phyloP scores from a whole-genome alignment of 2,888 invertebrate species.

The Plebejus melissa region DNA sequence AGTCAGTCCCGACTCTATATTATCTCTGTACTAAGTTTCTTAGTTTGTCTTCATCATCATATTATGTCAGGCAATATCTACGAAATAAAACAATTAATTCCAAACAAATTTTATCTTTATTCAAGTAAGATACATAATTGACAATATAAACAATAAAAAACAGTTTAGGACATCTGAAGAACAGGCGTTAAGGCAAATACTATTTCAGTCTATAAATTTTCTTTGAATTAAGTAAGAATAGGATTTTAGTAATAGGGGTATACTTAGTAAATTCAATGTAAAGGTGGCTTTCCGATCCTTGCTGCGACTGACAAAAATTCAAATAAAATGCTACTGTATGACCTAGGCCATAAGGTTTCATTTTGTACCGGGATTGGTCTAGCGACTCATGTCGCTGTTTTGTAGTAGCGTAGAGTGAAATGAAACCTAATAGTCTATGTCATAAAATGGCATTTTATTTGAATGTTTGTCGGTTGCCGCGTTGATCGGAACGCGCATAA shows the following conservation, averaged over 20 bases:
- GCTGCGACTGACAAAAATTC: too few species aligned
- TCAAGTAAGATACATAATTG: constrained; percentile 42
- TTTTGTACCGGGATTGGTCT: too few species aligned
- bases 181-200: constrained; percentile 46
- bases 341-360: too few species aligned
- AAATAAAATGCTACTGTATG: too few species aligned
- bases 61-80: neutral
- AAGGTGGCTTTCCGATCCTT: too few species aligned
- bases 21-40: too few species aligned
- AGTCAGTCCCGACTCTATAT: too few species aligned
- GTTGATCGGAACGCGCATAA: neutral
- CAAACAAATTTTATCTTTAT: constrained; percentile 38
- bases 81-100: constrained; percentile 31
- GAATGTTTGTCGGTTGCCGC: too few species aligned
- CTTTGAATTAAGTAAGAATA: constrained; percentile 35
- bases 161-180: constrained; percentile 38
- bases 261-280: constrained; percentile 10
- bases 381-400: too few species aligned
- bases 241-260: constrained; percentile 20
- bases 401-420: too few species aligned
- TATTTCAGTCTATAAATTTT: constrained; percentile 51
- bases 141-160: constrained; percentile 41
- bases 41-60: neutral
- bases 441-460: too few species aligned
- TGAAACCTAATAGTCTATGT: too few species aligned